These are phyloP conservation scores for Glomeris maerens DNA, from an alignment of 1,140 invertebrate genomes.

Conservation along the genomic window DNA sequence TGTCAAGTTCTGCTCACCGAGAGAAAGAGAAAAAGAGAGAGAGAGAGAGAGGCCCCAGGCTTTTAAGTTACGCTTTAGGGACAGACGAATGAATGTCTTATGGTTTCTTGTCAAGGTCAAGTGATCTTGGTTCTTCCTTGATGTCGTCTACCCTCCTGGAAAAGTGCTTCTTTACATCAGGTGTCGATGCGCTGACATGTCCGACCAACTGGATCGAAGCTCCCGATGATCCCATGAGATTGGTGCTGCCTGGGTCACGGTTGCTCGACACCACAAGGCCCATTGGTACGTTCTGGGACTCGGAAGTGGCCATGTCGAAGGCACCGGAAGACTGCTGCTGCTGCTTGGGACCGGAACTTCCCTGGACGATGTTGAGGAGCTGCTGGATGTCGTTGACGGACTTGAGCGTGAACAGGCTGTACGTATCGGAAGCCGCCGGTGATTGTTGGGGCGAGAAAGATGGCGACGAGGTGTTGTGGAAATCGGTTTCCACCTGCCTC, in stretches of 20 bases:
- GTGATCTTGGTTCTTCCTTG: not conserved
- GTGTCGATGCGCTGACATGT: not conserved
- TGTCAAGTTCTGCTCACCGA: no score
- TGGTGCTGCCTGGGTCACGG: not conserved
- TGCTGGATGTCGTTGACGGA: not conserved
- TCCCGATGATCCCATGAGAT: no score
- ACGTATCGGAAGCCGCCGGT: not conserved
- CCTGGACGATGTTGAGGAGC: not conserved
- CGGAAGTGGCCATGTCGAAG: not conserved
- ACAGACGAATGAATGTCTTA: no score
- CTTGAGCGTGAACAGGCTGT: not conserved
- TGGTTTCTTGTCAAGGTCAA: no score
- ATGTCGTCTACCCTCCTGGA: not conserved
- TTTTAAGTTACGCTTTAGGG: no score
- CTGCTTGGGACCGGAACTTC: no score
- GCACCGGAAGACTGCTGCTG: no score
- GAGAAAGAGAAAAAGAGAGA: no score
- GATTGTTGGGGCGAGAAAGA: not conserved
- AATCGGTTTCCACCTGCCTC: no score
- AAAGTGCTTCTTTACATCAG: not conserved
- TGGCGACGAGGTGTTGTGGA: no score
- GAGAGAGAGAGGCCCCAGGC: no score
- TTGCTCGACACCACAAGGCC: not conserved
- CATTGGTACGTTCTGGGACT: not conserved
- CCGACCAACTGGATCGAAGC: slow-evolving; percentile 1